Evolutionary conservation across 2,113 vertebrate genomes (phyloP), one percentile per base, ranked within the genome.

Genomic region (Brachypteracias leptosomus): DNA sequence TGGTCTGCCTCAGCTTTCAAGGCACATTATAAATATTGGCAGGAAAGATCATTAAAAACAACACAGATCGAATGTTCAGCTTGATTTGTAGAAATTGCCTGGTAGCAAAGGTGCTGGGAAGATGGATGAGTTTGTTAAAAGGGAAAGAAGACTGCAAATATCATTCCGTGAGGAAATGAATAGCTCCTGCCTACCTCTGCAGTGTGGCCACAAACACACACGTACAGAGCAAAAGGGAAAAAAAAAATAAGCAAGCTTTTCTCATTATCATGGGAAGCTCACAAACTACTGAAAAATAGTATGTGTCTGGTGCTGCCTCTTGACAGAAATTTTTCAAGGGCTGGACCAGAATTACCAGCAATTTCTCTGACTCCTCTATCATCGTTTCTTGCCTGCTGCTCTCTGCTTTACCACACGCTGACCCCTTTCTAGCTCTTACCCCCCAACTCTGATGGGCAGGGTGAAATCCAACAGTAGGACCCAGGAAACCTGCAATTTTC

Each of bases 31-130:
- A 85, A 86, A 93, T 93, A 96, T 92, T 75, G 77, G 77, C 92
- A 95, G 71, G 85, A 75, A 89, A 40, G 80, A 96, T 95, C 80
- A 89, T 97, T 96, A 93, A 90, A 92, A 95, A 65, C 85, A 97
- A 91, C 92, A 92, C 66, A 88, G 91, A 96, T 85, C 16, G 38
- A 95, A 93, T 17, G 38, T 44, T 95, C 87, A 63, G 62, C 61
- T 89, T 95, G 85, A 94, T 95, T 95, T 87, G 80, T 67, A 91
- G 88, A 90, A 93, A 95, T 80, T 90, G 88, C 92, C 85, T 87
- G 31, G 33, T 78, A 85, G 88, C 88, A 95, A 89, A 95, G 68
- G 77, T 81, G 62, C 65, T 89, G 66, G 68, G 81, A 93, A 95
- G 96, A 97, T 94, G 70, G 82, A 97, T 95, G 89, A 46, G 71